A percentile compares a stretch with the other conserved stretches of the same genome.
These are phyloP conservation scores for Drosophila sproati DNA, from an alignment of 1,140 invertebrate genomes.

Conservation along the genomic window DNA sequence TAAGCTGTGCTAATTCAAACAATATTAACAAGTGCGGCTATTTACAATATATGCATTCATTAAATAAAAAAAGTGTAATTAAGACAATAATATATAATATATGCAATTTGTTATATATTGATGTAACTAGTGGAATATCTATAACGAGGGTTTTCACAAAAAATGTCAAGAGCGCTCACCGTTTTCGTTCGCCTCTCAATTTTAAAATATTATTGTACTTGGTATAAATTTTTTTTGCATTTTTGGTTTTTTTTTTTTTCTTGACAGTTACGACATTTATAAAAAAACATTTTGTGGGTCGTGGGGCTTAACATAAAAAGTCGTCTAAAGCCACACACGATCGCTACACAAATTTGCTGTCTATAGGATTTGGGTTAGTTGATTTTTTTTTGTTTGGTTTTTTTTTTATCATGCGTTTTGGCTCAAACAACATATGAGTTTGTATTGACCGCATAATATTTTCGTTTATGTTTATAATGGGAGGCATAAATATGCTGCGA, in stretches of 20 bases:
- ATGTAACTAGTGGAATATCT: conserved; percentile 22
- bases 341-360: conserved; percentile 46
- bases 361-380: conserved; percentile 27
- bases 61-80: conserved; percentile 19
- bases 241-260: conserved; percentile 32
- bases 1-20: conserved; percentile 48
- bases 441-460: conserved; percentile 83
- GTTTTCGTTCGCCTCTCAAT: conserved; percentile 60
- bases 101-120: neutral
- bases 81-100: conserved; percentile 5
- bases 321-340: conserved; percentile 46
- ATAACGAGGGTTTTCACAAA: conserved; percentile 27
- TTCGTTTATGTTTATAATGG: conserved; percentile 83
- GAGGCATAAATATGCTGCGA: conserved; percentile 83
- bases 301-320: conserved; percentile 65
- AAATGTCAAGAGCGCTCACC: conserved; percentile 63
- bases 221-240: conserved; percentile 53
- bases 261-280: conserved; percentile 65
- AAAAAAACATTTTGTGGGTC: conserved; percentile 54
- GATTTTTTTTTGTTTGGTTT: neutral
- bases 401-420: conserved; percentile 50
- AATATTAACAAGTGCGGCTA: conserved; percentile 49
- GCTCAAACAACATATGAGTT: conserved; percentile 79
- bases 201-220: conserved; percentile 60
- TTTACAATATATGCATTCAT: conserved; percentile 41